Base-by-base conservation (phyloP, 2,888 invertebrate species). In the Theodoxus fluviatilis region DNA sequence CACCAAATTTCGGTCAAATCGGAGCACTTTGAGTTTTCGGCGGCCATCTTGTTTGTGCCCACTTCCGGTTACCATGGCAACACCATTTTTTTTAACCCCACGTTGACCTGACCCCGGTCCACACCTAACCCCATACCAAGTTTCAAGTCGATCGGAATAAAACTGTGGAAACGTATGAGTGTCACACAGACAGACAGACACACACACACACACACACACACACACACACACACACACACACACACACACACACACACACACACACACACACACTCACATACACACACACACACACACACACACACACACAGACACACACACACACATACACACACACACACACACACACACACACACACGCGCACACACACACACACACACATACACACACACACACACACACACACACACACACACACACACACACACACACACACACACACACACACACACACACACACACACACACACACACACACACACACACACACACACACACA, bases 351-450 rank as follows among this genome's bases (percentile, higher is more conserved):
- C 38, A 66, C 38, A 52, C 38, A 66, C 55, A 55, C 65, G 37
- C 63, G 33, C 63, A 66, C 49, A 49, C 49, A 49, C 64, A 28
- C 33, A 31, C 3, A 43, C 33, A 47, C 64, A 65, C 1, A 63
- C 47, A 65, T 43, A 69, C 63, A 65, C 63, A 69, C 47, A 69
- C 63, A 69, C 63, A 69, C 63, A 69, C 63, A 40, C 63, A 69
- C 63, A 65, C 63, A 69, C 43, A 65, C 43, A 65, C 63, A 31
- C 57, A 68, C 59, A 52, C 40, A 49, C 47, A 3, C 40, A 65
- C 38, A 3, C 40, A 67, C 31, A 12, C 0, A 28, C 18, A n/a
- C 4, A 4, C 18, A 66, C 55, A 40, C 37, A 22, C 40, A n/a
- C 28, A 43, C 37, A 33, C 22, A 1, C 18, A 40, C 4, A 40